Evolutionary conservation across 92 coral and sea anemone species (phyloP).

Genomic region (Paramuricea clavata): DNA sequence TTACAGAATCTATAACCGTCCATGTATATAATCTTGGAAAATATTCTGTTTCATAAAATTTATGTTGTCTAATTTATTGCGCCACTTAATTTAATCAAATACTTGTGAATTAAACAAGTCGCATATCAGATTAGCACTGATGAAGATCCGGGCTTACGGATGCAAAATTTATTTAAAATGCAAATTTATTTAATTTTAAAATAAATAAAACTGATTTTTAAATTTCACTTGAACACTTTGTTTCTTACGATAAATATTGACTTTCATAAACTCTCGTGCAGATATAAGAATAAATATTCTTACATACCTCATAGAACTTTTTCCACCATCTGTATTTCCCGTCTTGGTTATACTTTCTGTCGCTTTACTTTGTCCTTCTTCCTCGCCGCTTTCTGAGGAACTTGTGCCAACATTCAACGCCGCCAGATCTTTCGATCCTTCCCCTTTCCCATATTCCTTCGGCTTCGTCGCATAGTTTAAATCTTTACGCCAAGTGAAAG

Average conservation of each 20-base stretch:
- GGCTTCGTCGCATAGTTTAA: background rate
- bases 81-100: too few relatives aligned
- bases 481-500: slow-evolving; percentile 11
- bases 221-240: too few relatives aligned
- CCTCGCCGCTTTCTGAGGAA: background rate
- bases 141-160: background rate
- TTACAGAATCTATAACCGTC: too few relatives aligned
- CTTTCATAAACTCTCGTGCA: background rate
- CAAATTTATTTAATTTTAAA: too few relatives aligned
- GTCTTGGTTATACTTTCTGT: background rate
- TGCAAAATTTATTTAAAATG: background rate
- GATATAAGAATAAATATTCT: background rate
- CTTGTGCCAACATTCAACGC: background rate
- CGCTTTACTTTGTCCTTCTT: background rate
- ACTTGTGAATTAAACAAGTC: too few relatives aligned
- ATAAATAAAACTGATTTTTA: too few relatives aligned
- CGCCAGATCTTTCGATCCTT: background rate
- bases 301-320: background rate
- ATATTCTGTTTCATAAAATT: too few relatives aligned
- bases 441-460: background rate
- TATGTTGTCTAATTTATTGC: too few relatives aligned
- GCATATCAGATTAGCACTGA: too few relatives aligned
- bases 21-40: too few relatives aligned
- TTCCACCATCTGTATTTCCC: background rate
- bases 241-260: too few relatives aligned